Percentiles rank a stretch among this genome's conserved stretches.
phyloP scores from a whole-genome alignment of 2,113 vertebrate species.

The Ciconia boyciana region DNA sequence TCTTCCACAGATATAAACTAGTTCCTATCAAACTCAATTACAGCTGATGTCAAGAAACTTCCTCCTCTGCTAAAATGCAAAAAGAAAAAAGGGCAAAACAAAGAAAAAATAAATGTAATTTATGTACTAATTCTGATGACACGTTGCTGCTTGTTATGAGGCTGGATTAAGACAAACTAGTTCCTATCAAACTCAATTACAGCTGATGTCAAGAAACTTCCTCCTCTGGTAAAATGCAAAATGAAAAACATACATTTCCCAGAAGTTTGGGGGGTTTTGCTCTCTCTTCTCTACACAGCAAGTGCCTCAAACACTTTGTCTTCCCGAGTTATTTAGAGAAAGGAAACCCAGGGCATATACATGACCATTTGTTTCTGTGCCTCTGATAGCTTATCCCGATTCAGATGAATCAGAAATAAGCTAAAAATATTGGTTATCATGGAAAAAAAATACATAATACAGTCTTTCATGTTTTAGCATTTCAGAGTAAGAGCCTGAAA shows the following conservation, averaged over 20 bases:
- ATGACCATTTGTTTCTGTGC: background rate
- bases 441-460: background rate
- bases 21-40: background rate
- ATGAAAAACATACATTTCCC: background rate
- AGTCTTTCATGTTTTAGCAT: slow-evolving; percentile 47
- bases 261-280: background rate
- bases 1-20: background rate
- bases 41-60: background rate
- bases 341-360: background rate
- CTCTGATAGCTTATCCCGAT: background rate
- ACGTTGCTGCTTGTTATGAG: no score
- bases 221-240: background rate
- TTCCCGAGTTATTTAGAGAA: background rate
- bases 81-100: background rate
- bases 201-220: background rate
- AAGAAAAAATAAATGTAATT: no score
- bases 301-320: background rate
- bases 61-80: background rate
- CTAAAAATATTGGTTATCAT: slow-evolving; percentile 52
- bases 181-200: background rate
- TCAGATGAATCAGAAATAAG: slow-evolving; percentile 49
- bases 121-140: no score
- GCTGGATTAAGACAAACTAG: background rate
- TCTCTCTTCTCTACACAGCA: background rate
- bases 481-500: slow-evolving; percentile 57